These are phyloP conservation scores for Clepsis dumicolana DNA, from an alignment of 2,888 invertebrate genomes.

Conservation along the genomic window DNA sequence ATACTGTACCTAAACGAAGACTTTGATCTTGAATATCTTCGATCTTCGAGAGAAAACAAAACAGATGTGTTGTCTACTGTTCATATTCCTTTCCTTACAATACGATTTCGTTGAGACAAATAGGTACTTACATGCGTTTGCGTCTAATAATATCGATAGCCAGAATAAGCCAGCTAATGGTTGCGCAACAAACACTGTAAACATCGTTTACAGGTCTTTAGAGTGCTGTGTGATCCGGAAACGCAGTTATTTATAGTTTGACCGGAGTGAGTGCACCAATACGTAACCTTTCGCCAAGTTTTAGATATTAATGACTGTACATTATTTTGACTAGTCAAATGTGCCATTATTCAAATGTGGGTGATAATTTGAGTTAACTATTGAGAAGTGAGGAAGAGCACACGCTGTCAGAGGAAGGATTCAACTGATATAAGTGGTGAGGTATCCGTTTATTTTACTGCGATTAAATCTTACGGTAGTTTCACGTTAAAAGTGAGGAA, in stretches of 20 bases:
- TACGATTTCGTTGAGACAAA: background rate
- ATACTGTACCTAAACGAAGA: no score
- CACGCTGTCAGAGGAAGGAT: no score
- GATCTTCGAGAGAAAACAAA: no score
- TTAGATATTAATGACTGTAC: slow-evolving; percentile 23
- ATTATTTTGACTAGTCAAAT: slow-evolving; percentile 34
- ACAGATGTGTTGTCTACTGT: no score
- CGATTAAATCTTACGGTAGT: no score
- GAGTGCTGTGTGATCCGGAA: slow-evolving; percentile 60
- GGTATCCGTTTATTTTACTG: no score
- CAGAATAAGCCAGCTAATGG: slow-evolving; percentile 27
- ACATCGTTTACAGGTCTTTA: slow-evolving; percentile 57
- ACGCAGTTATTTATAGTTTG: slow-evolving; percentile 66
- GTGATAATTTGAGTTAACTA: slow-evolving; percentile 25
- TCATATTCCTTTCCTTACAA: background rate
- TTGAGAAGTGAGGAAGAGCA: background rate
- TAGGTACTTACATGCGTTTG: background rate
- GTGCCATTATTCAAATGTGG: slow-evolving; percentile 21
- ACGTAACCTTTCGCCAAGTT: slow-evolving; percentile 58
- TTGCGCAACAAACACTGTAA: slow-evolving; percentile 64
- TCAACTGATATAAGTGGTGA: no score
- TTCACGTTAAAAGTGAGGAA: no score
- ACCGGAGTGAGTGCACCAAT: slow-evolving; percentile 58
- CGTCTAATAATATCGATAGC: background rate
- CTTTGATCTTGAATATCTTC: no score